Percentiles rank a stretch among this genome's conserved stretches.
phyloP scores from a whole-genome alignment of 2,888 invertebrate genomes.

The Latrodectus elegans region DNA sequence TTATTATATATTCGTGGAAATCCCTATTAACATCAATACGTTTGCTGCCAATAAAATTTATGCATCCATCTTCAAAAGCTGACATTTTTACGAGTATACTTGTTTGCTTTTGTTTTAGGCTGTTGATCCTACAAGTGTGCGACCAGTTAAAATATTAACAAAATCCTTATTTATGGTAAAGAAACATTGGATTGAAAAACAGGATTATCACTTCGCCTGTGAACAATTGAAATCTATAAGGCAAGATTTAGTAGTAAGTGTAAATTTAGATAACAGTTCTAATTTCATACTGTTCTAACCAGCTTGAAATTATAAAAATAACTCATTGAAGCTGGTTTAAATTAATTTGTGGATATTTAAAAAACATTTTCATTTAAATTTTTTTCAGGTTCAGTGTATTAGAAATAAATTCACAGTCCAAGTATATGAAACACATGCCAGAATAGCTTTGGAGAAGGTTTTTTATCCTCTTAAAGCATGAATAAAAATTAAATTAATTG shows the following conservation, averaged over 20 bases:
- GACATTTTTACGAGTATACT: too few relatives aligned
- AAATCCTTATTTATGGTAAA: slow-evolving; percentile 92
- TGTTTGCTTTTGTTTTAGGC: slow-evolving; percentile 79
- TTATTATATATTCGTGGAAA: too few relatives aligned
- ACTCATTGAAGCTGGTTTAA: too few relatives aligned
- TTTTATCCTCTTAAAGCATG: neutral
- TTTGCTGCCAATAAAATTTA: too few relatives aligned
- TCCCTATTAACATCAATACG: too few relatives aligned
- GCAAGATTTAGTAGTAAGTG: slow-evolving; percentile 95
- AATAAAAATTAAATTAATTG: neutral
- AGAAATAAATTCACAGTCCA: slow-evolving; percentile 95
- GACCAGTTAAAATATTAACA: slow-evolving; percentile 89
- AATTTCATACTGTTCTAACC: too few relatives aligned
- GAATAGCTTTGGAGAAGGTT: slow-evolving; percentile 93
- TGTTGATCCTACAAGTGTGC: slow-evolving; percentile 91
- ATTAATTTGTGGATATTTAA: too few relatives aligned
- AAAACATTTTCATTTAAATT: neutral
- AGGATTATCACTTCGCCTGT: slow-evolving; percentile 97
- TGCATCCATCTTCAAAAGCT: too few relatives aligned
- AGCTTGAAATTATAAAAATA: too few relatives aligned
- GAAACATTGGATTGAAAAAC: slow-evolving; percentile 89
- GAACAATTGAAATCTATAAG: slow-evolving; percentile 99
- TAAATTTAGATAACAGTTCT: neutral
- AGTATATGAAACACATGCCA: slow-evolving; percentile 98
- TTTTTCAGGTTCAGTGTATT: slow-evolving; percentile 90